A percentile compares a stretch with the other conserved stretches of the same genome.
phyloP scores from a whole-genome alignment of 2,113 vertebrate species.

The Sceloporus tristichus region DNA sequence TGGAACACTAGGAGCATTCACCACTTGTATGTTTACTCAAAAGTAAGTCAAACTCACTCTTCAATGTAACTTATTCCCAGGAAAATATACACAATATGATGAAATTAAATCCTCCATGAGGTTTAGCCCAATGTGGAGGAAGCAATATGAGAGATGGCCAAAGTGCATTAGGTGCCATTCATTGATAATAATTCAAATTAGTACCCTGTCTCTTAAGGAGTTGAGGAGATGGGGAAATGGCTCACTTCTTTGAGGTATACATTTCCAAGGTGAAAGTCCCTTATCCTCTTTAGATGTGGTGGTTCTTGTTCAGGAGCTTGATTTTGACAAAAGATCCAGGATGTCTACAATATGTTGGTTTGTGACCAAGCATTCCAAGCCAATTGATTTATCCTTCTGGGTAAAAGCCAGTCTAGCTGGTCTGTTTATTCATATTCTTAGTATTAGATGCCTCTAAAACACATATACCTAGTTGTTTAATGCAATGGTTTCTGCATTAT shows the following conservation, averaged over 20 bases:
- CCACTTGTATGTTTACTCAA: background rate
- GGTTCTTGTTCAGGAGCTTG: constrained; percentile 9
- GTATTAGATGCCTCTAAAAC: background rate
- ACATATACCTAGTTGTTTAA: background rate
- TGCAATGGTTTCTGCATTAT: background rate
- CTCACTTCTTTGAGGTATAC: background rate
- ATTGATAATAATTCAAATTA: background rate
- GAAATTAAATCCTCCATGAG: background rate
- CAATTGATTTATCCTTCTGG: background rate
- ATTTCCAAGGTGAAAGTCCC: background rate
- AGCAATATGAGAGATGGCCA: background rate
- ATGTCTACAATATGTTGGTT: constrained; percentile 36
- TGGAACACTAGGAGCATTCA: background rate
- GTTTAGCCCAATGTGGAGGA: background rate
- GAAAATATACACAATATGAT: background rate
- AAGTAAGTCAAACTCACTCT: background rate
- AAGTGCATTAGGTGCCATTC: background rate
- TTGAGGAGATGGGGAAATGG: background rate
- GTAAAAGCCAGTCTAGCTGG: background rate
- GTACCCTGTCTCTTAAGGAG: background rate
- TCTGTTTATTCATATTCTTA: background rate
- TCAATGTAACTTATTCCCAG: background rate
- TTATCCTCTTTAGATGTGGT: background rate
- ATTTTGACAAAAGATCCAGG: constrained; percentile 13
- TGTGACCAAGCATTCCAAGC: background rate